A percentile compares a stretch with the other conserved stretches of the same genome.
Evolutionary conservation across 2,113 vertebrate species (phyloP).

Genomic region (Esox niger): DNA sequence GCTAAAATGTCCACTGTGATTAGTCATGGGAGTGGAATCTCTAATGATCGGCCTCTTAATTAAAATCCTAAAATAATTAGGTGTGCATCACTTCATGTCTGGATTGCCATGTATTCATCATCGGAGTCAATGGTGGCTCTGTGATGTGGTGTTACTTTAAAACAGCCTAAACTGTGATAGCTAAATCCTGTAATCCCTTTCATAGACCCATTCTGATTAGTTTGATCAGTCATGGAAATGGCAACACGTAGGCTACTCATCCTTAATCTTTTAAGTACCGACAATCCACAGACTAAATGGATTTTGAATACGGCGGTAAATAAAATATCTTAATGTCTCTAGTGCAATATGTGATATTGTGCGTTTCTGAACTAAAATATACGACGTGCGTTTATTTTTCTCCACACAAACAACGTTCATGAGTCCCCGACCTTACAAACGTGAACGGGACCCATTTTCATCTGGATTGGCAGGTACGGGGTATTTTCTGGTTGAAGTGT

Average conservation of each 20-base stretch:
- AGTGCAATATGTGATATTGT: too few species aligned
- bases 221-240: conserved; percentile 7
- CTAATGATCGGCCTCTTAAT: conserved; percentile 29
- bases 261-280: not conserved
- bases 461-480: too few species aligned
- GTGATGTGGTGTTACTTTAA: not conserved
- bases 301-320: too few species aligned
- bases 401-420: too few species aligned
- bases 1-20: conserved; percentile 8
- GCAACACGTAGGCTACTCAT: not conserved
- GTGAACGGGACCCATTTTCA: too few species aligned
- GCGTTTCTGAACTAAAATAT: too few species aligned
- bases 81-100: conserved; percentile 12
- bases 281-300: not conserved
- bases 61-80: conserved; percentile 17
- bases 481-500: conserved; percentile 5
- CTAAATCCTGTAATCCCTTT: not conserved
- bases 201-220: conserved; percentile 4
- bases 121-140: not conserved
- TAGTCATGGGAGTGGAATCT: conserved; percentile 26
- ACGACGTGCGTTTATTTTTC: too few species aligned
- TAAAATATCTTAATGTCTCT: too few species aligned
- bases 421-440: too few species aligned
- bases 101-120: conserved; percentile 20
- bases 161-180: not conserved